phyloP scores from a whole-genome alignment of 2,797 vertebrate genomes.

The Megaceryle alcyon region DNA sequence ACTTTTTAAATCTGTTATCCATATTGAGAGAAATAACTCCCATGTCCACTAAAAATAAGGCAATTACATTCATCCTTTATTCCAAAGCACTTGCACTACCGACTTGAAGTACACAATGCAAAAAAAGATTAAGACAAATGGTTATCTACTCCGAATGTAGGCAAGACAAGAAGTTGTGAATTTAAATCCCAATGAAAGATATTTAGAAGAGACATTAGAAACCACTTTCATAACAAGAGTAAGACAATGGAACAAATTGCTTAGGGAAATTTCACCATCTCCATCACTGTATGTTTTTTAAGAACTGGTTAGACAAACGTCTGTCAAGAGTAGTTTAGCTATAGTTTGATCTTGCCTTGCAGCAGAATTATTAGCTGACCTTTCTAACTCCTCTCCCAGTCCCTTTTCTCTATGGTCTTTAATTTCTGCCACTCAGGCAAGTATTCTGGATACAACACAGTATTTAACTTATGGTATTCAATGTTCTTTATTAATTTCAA shows the following conservation, averaged over 20 bases:
- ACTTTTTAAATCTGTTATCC: background rate
- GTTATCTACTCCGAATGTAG: accelerated
- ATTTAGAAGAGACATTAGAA: background rate
- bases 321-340: background rate
- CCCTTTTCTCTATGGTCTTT: background rate
- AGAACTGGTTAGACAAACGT: background rate
- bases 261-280: background rate
- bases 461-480: conserved; percentile 13
- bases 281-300: background rate
- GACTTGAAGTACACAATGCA: background rate
- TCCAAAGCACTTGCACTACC: background rate
- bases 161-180: background rate
- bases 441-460: background rate
- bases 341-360: background rate
- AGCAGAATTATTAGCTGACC: conserved; percentile 3
- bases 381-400: background rate
- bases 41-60: background rate
- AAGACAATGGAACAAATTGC: background rate
- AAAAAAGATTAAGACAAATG: background rate
- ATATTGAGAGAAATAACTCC: background rate
- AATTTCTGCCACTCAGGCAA: background rate
- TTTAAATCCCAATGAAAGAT: background rate
- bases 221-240: background rate
- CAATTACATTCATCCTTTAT: background rate
- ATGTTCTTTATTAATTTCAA: conserved; percentile 43